Conservation (phyloP, 92 coral and sea anemone genomes). For the Phenganax subtilis region DNA sequence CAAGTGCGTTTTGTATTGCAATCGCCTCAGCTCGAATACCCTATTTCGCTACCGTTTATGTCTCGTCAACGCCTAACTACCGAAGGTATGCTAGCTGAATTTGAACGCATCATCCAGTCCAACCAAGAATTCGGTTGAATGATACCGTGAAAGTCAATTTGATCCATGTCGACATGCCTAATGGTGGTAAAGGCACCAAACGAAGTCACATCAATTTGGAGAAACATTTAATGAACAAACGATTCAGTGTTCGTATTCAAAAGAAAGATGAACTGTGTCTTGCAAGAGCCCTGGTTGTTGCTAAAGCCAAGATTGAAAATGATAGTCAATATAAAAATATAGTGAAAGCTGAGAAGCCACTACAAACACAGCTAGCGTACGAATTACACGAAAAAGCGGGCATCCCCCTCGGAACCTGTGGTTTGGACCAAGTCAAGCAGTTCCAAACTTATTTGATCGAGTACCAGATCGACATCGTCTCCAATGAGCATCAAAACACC, state of each 20-base stretch:
- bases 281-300: slow-evolving; percentile 32
- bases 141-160: neutral
- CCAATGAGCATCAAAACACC: too few relatives aligned
- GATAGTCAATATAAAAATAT: neutral
- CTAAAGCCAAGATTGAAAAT: slow-evolving; percentile 36
- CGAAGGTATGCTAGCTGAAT: neutral
- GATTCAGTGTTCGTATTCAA: neutral
- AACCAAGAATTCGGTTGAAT: neutral
- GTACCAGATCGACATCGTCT: neutral
- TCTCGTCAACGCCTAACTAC: neutral
- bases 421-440: neutral
- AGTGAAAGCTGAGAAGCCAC: too few relatives aligned
- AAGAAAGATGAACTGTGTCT: slow-evolving; percentile 36
- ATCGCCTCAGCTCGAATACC: neutral
- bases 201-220: neutral
- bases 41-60: neutral
- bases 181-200: too few relatives aligned
- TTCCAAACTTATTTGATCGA: neutral
- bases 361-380: neutral
- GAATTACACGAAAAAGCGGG: slow-evolving; percentile 12
- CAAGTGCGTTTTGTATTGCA: neutral
- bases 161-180: too few relatives aligned
- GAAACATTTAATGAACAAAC: slow-evolving; percentile 5
- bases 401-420: slow-evolving; percentile 7
- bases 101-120: neutral